Evolutionary conservation across 2,888 invertebrate species (phyloP).

Genomic region (Mesodorylaimus sp.): DNA sequence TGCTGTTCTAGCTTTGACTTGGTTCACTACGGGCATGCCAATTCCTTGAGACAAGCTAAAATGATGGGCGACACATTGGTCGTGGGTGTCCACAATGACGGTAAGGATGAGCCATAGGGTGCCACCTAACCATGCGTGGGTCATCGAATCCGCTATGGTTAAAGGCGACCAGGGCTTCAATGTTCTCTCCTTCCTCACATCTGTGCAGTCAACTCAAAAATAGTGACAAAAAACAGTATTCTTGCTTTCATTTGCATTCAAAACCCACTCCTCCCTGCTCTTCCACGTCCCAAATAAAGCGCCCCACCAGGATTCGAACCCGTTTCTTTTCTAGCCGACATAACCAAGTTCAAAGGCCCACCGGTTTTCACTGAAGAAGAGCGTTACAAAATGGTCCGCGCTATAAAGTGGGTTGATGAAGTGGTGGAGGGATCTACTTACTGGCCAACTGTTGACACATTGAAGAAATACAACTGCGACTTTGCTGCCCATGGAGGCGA

Average conservation of each 20-base stretch:
- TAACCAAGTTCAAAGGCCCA: conserved; percentile 10
- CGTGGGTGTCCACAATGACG: conserved; percentile 12
- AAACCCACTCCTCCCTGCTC: no score
- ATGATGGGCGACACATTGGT: conserved; percentile 10
- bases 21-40: conserved; percentile 12
- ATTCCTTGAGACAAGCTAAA: conserved; percentile 10
- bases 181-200: no score
- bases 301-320: neutral
- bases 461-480: conserved; percentile 8
- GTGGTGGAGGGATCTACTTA: conserved; percentile 12
- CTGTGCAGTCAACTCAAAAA: no score
- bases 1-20: conserved; percentile 4
- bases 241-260: no score
- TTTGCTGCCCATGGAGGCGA: conserved; percentile 12
- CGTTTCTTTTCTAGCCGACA: conserved; percentile 6
- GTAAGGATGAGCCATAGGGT: no score
- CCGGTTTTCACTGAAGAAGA: conserved; percentile 14
- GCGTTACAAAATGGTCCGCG: conserved; percentile 14
- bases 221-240: no score
- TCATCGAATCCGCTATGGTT: no score
- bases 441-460: conserved; percentile 9
- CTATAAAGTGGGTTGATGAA: conserved; percentile 15
- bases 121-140: no score
- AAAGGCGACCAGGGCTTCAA: no score
- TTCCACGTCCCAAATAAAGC: no score